A percentile compares a stretch with the other conserved stretches of the same genome.
Evolutionary conservation across 2,113 vertebrate genomes (phyloP).

Genomic region (Columba janthina): DNA sequence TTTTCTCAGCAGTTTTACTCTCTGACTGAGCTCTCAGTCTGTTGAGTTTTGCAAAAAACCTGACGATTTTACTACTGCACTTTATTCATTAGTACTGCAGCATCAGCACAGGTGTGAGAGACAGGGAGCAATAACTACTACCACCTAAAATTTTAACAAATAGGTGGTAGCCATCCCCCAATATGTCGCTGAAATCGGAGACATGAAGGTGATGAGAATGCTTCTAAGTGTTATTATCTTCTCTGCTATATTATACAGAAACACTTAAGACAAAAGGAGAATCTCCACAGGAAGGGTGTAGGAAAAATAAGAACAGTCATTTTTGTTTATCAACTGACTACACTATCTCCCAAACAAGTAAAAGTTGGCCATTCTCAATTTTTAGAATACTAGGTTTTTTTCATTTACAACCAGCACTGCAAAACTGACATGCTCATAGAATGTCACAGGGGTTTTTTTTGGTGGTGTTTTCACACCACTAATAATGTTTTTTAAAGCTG

Average conservation of each 20-base stretch:
- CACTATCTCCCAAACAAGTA: not conserved
- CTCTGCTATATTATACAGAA: not conserved
- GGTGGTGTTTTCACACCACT: not conserved
- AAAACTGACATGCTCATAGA: not conserved
- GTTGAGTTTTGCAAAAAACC: not conserved
- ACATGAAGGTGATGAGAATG: not conserved
- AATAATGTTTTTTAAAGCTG: not conserved
- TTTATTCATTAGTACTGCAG: not conserved
- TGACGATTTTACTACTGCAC: not conserved
- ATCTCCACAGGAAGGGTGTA: not conserved
- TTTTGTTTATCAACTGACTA: not conserved
- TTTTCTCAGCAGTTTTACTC: not conserved
- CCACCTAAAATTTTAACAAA: not conserved
- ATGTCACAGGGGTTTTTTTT: not conserved
- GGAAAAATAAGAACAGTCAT: not conserved
- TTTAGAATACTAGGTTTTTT: not conserved
- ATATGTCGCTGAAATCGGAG: not conserved
- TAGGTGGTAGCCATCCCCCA: not conserved
- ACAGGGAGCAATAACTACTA: not conserved
- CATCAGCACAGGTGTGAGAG: not conserved
- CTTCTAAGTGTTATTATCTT: not conserved
- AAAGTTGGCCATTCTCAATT: not conserved
- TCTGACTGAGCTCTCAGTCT: not conserved
- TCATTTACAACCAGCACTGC: not conserved
- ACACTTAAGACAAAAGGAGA: not conserved